Base-by-base conservation (phyloP, 2,797 vertebrate genomes). In the Rhodeus uyekii region DNA sequence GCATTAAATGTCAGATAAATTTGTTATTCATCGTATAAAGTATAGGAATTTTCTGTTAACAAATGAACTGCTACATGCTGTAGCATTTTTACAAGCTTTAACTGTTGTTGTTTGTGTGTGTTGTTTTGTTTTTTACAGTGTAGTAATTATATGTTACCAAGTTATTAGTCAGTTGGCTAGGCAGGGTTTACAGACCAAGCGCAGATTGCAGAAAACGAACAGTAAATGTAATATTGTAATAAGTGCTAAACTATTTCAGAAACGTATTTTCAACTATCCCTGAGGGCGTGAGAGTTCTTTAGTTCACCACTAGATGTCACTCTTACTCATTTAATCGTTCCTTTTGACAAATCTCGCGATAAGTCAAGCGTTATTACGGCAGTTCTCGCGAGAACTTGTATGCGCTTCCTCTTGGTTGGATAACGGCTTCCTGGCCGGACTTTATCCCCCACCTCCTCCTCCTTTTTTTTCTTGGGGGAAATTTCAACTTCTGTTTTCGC, bases 371-470 rank as follows among this genome's bases (percentile, higher is more conserved):
- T 8, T 48, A 32, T 39, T 12, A 14, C 36, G 12, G 8, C 19
- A 50, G 80, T 76, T 92, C 91, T 93, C 90, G 92, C 92, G 94
- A 91, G 83, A 89, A 1, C 50, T 88, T 85, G 72, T 71, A 77
- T 73, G 60, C 83, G 84, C 85, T 88, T 92, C 90, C 92, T 90
- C 83, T 88, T 86, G 90, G 88, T 88, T 89, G 89, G 88, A 90
- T 90, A 88, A 90, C 91, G 90, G 87, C 90, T 95, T 95, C 94
- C 94, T 94, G 93, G 91, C 88, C 79, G 89, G 89, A 90, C 82
- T 86, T 83, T 72, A 65, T 50, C 13, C 6, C 27, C 19, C 46
- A 14, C 63, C 29, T 36, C 32, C 44, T 58, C 50, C 50, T 53
- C 44, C 5, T 48, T 60, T 24, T 60, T 76, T 76, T 69, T 29